Percentiles rank a stretch among this genome's conserved stretches.
Conservation (phyloP, 1,140 invertebrate genomes). For the Rhyzopertha dominica region DNA sequence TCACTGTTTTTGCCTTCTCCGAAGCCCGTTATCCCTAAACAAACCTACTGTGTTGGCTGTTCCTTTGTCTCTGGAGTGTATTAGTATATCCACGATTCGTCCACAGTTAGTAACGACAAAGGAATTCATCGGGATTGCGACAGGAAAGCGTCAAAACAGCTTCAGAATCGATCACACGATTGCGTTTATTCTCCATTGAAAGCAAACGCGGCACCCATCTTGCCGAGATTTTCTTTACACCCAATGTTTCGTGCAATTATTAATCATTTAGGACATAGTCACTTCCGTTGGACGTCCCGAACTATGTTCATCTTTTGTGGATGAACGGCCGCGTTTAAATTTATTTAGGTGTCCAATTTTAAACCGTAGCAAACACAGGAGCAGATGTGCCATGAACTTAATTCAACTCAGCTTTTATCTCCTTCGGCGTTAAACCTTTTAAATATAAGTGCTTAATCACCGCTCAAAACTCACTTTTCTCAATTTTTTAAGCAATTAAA, state of each 20-base stretch:
- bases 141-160: neutral
- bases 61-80: constrained; percentile 41
- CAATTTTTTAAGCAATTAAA: no score
- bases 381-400: constrained; percentile 11
- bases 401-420: no score
- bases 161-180: no score
- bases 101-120: constrained; percentile 32
- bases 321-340: constrained; percentile 26
- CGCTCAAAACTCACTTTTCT: no score
- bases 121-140: constrained; percentile 19
- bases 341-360: no score
- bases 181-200: no score
- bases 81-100: constrained; percentile 43
- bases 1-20: constrained; percentile 23
- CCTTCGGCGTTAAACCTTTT: constrained; percentile 1
- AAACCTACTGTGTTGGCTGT: constrained; percentile 37
- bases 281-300: constrained; percentile 20
- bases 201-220: no score
- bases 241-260: no score
- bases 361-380: constrained; percentile 15
- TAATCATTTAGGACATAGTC: constrained; percentile 21
- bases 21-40: no score
- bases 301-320: constrained; percentile 25
- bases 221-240: no score
- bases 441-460: no score